phyloP scores from a whole-genome alignment of 2,888 invertebrate species.

The Napeogenes sylphis region DNA sequence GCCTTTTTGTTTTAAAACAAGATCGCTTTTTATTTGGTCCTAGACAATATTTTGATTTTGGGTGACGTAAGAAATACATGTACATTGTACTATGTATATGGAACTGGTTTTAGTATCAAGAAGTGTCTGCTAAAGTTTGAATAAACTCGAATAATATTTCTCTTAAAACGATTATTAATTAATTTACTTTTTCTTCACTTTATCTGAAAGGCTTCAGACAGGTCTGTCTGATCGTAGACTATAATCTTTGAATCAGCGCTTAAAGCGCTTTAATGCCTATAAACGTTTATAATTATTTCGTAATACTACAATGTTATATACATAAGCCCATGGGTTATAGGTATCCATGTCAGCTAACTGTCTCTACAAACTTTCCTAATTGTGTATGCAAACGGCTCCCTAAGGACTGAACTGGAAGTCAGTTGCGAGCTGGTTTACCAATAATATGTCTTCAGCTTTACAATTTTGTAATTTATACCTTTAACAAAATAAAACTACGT shows the following conservation, averaged over 20 bases:
- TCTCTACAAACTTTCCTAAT: slow-evolving; percentile 16
- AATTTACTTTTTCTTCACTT: background rate
- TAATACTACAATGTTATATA: background rate
- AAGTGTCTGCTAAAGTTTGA: background rate
- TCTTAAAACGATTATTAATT: background rate
- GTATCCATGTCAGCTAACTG: slow-evolving; percentile 19
- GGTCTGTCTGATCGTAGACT: background rate
- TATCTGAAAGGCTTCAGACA: too few species aligned
- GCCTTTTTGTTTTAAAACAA: slow-evolving; percentile 5
- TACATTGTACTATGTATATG: background rate
- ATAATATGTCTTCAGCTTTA: background rate
- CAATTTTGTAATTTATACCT: background rate
- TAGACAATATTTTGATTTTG: slow-evolving; percentile 8
- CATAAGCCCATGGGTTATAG: background rate
- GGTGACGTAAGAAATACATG: slow-evolving; percentile 20
- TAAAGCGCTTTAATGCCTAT: background rate
- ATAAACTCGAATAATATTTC: background rate
- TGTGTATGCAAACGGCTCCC: slow-evolving; percentile 16
- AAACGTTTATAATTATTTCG: background rate
- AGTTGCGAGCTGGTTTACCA: background rate
- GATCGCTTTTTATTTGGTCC: background rate
- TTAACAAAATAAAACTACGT: too few species aligned
- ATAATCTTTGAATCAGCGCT: background rate
- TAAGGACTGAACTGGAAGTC: background rate
- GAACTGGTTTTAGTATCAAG: slow-evolving; percentile 12